Base-by-base conservation (phyloP, 2,888 invertebrate genomes). In the Agrotis ipsilon region DNA sequence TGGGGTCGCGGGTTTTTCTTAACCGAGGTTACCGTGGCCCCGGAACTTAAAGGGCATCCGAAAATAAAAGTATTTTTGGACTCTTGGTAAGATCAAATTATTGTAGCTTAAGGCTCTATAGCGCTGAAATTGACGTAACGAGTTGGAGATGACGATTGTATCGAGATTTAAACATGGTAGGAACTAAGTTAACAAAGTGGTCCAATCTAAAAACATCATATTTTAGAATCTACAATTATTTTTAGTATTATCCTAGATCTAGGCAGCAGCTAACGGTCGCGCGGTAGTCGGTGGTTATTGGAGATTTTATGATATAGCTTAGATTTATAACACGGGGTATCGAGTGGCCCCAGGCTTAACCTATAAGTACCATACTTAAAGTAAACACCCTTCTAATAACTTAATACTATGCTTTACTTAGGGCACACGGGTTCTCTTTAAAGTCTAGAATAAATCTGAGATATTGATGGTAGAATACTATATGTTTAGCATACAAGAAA, bases 231-330 rank as follows among this genome's bases (percentile, higher is more conserved):
- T 55, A 67, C 83, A 81, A 82, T 78, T 80, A 82, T 76, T 80
- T 81, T 81, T 75, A 74, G 72, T 61, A 59, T 59, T 83, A 83
- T 83, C 81, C 39, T 64, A 58, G 55, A 72, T 81, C 72, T 74
- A 48, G 63, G 60, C 64, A 67, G 67, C 61, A 54, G 55, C 80
- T 87, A 88, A 87, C 87, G 88, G 84, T 78, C 77, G 60, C 73
- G 55, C 81, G 78, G 86, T 87, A 86, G 87, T 83, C 76, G 51
- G 83, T 80, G 81, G 86, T 88, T 88, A 89, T 88, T 85, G 85
- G 79, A 88, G 90, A 90, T 90, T 86, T 87, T 87, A 89, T 85
- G 90, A 91, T 91, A 90, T 75, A 62, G 74, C 66, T 72, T 74
- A 89, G 91, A 90, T 90, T 90, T 90, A 91, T 89, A 84, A 77